Percentiles rank a stretch among this genome's conserved stretches.
Conservation (phyloP, 2,797 vertebrate genomes). For the Otolemur crassicaudatus region DNA sequence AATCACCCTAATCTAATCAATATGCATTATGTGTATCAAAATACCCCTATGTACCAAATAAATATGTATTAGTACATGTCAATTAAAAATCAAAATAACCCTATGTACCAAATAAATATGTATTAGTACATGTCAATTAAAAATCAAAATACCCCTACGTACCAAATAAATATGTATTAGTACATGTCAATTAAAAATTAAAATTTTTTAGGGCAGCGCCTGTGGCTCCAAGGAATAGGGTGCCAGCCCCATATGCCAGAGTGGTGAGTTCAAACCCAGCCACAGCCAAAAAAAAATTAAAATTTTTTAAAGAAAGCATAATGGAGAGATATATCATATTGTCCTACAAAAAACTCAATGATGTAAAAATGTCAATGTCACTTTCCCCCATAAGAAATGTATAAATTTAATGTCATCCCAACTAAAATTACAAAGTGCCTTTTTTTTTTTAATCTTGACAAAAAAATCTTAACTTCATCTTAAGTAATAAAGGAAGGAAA, state of each 20-base stretch:
- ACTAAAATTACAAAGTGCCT: slow-evolving; percentile 44
- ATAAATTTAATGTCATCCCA: slow-evolving; percentile 52
- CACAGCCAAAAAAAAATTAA: background rate
- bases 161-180: background rate
- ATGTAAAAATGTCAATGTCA: slow-evolving; percentile 28
- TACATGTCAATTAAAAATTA: too few relatives aligned
- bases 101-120: background rate
- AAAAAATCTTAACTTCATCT: slow-evolving; percentile 51
- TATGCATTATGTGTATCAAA: background rate
- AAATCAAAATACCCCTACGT: background rate
- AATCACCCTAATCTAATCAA: background rate
- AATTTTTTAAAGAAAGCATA: background rate
- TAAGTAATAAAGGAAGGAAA: slow-evolving; percentile 58
- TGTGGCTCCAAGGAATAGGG: too few relatives aligned
- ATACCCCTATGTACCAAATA: background rate
- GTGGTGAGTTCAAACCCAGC: too few relatives aligned
- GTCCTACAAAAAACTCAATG: slow-evolving; percentile 26
- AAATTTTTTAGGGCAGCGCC: too few relatives aligned
- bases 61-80: background rate
- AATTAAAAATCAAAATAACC: too few relatives aligned
- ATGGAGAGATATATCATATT: background rate
- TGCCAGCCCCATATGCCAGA: too few relatives aligned
- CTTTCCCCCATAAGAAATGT: slow-evolving; percentile 27
- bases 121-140: too few relatives aligned
- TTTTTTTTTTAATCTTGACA: slow-evolving; percentile 22